Evolutionary conservation across 1,140 invertebrate species (phyloP).

Genomic region (Tenebrio molitor): DNA sequence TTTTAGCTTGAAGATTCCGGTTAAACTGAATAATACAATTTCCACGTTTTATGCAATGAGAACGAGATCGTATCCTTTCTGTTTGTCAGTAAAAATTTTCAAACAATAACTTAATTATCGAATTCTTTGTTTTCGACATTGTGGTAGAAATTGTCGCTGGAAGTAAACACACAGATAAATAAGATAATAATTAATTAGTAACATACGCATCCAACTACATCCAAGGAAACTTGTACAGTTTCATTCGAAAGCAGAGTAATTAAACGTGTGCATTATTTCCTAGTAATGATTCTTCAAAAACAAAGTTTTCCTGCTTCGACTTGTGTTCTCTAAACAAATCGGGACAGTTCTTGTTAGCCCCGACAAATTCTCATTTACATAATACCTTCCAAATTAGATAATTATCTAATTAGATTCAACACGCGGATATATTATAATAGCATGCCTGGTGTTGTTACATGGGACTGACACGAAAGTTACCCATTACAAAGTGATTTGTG

Average conservation of each 20-base stretch:
- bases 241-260: slow-evolving; percentile 17
- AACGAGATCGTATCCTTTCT: no score
- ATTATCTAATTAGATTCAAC: slow-evolving; percentile 37
- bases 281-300: no score
- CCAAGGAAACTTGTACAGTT: slow-evolving; percentile 29
- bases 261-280: no score
- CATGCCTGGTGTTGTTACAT: not conserved
- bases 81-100: not conserved
- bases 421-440: not conserved
- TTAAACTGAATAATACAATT: not conserved
- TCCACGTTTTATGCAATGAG: not conserved
- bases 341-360: no score
- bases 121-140: not conserved
- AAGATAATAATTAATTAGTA: slow-evolving; percentile 1
- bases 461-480: no score
- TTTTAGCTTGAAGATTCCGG: no score
- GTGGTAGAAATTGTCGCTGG: slow-evolving; percentile 2
- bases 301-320: slow-evolving; percentile 15
- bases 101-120: slow-evolving; percentile 14
- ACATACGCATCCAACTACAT: slow-evolving; percentile 37
- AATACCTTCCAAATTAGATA: slow-evolving; percentile 25
- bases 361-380: slow-evolving; percentile 30
- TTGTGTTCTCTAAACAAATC: not conserved
- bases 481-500: no score
- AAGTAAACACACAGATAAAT: not conserved